A percentile compares a stretch with the other conserved stretches of the same genome.
Conservation (phyloP, 2,888 invertebrate genomes). For the Yponomeuta evonymella region DNA sequence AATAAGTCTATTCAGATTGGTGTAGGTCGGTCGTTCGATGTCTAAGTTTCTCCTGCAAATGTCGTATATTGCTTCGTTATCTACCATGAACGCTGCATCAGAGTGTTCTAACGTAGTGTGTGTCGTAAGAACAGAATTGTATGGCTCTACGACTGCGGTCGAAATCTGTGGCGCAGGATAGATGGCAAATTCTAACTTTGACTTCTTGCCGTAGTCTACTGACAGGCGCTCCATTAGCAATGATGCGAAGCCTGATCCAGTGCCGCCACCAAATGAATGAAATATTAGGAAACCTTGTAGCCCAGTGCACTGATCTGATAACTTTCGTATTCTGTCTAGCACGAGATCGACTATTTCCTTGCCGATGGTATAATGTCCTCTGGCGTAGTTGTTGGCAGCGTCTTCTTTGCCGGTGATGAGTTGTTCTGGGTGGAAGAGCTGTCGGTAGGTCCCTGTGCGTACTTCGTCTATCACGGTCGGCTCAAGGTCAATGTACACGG, state of each 20-base stretch:
- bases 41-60: conserved; percentile 90
- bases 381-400: conserved; percentile 97
- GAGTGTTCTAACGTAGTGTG: conserved; percentile 92
- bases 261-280: conserved; percentile 95
- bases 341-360: conserved; percentile 96
- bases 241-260: conserved; percentile 96
- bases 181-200: conserved; percentile 86
- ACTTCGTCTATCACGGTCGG: conserved; percentile 97
- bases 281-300: conserved; percentile 95
- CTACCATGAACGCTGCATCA: conserved; percentile 92
- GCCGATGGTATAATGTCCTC: conserved; percentile 97
- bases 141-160: conserved; percentile 94
- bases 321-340: conserved; percentile 53
- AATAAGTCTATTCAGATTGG: conserved; percentile 91
- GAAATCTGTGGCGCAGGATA: conserved; percentile 91
- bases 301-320: conserved; percentile 93
- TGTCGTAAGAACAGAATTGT: conserved; percentile 96
- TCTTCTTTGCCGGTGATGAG: conserved; percentile 94
- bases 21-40: conserved; percentile 91
- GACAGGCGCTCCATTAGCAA: conserved; percentile 94
- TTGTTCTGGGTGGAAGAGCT: conserved; percentile 93
- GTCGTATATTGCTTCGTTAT: conserved; percentile 86
- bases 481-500: conserved; percentile 95
- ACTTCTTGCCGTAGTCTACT: conserved; percentile 82
- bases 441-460: conserved; percentile 93